Conservation (phyloP, 2,888 invertebrate genomes). For the Nematopogon swammerdamellus region DNA sequence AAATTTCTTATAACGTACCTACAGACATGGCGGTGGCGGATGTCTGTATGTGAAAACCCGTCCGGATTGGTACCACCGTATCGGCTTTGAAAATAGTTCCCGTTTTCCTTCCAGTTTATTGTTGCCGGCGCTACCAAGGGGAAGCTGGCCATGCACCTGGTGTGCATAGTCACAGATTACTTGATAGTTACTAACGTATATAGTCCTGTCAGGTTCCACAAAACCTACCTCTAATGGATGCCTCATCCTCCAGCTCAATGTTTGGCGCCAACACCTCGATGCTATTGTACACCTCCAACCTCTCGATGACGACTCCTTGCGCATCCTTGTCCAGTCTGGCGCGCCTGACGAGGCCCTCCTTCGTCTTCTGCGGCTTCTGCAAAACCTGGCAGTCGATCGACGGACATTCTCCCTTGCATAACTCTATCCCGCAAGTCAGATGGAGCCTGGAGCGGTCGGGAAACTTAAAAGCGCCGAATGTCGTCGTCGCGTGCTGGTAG, state of each 20-base stretch:
- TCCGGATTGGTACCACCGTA: no score
- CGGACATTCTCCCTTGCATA: constrained; percentile 72
- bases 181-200: no score
- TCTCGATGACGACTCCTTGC: constrained; percentile 58
- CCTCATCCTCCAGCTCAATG: constrained; percentile 66
- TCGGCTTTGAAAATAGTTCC: no score
- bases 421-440: constrained; percentile 70
- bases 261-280: constrained; percentile 77
- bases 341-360: constrained; percentile 41
- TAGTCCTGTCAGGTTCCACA: no score
- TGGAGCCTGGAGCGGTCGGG: constrained; percentile 76
- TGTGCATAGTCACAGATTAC: no score
- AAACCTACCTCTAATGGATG: constrained; percentile 42
- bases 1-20: no score
- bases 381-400: constrained; percentile 52
- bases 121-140: no score
- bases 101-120: no score
- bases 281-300: constrained; percentile 75
- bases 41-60: no score
- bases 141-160: no score
- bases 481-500: constrained; percentile 53
- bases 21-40: no score
- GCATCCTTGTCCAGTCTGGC: constrained; percentile 48
- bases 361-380: constrained; percentile 41
- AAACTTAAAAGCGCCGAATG: constrained; percentile 80